phyloP scores from a whole-genome alignment of 2,797 vertebrate species.

The Cossypha caffra region DNA sequence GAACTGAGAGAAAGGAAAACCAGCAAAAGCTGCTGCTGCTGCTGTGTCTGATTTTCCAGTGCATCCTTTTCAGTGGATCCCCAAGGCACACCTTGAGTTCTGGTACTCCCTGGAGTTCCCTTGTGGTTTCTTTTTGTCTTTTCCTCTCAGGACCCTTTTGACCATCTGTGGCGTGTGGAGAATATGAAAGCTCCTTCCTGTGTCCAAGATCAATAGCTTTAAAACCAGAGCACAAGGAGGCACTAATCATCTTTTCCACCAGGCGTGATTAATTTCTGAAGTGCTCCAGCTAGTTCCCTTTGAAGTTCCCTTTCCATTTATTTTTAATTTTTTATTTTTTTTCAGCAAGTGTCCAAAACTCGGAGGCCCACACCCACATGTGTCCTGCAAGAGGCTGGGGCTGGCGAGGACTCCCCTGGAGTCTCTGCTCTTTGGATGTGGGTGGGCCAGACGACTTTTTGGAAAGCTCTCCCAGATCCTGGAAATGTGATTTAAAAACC shows the following conservation, averaged over 20 bases:
- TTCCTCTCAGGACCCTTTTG: constrained; percentile 53
- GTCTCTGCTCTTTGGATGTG: constrained; percentile 47
- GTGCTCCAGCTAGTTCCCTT: constrained; percentile 29
- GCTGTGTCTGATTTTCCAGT: neutral
- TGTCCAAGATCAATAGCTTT: constrained; percentile 72
- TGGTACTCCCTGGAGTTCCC: constrained; percentile 2
- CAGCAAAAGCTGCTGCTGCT: neutral
- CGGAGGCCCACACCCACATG: constrained; percentile 50
- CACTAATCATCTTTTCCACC: constrained; percentile 68
- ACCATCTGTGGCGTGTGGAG: constrained; percentile 58
- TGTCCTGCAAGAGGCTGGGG: constrained; percentile 31
- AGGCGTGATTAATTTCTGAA: constrained; percentile 54
- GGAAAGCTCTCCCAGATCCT: constrained; percentile 42
- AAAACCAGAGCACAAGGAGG: constrained; percentile 48
- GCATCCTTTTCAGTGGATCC: neutral
- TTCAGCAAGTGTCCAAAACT: constrained; percentile 33
- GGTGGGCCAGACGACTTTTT: constrained; percentile 59
- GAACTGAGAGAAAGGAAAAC: neutral
- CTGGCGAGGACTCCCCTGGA: neutral
- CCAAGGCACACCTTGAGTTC: constrained; percentile 35
- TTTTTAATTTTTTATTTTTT: neutral
- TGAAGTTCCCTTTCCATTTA: constrained; percentile 41
- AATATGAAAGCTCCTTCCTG: constrained; percentile 59
- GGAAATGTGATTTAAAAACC: constrained; percentile 63
- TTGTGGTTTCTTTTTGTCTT: constrained; percentile 26